Conservation (phyloP, 1,140 invertebrate species). For the Brachionus calyciflorus region DNA sequence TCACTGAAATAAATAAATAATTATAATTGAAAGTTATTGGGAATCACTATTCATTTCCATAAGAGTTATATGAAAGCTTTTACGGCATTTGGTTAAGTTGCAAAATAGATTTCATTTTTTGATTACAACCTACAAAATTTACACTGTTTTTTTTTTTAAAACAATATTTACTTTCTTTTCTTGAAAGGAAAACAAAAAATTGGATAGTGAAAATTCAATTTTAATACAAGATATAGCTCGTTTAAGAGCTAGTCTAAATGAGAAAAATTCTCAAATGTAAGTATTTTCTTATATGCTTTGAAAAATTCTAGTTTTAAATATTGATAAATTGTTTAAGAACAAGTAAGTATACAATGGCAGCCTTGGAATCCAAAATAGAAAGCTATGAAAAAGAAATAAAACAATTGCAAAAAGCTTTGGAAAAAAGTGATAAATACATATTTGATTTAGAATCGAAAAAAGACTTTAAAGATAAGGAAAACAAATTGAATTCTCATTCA, state of each 20-base stretch:
- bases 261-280: conserved; percentile 45
- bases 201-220: conserved; percentile 41
- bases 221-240: conserved; percentile 20
- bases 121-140: no score
- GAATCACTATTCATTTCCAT: no score
- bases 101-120: no score
- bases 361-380: conserved; percentile 55
- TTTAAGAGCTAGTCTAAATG: conserved; percentile 16
- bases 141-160: no score
- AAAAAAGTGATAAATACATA: conserved; percentile 57
- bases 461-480: conserved; percentile 47
- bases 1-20: no score
- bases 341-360: conserved; percentile 56
- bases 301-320: conserved; percentile 43
- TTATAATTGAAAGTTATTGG: no score
- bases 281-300: background rate
- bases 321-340: conserved; percentile 49
- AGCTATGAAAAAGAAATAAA: conserved; percentile 55
- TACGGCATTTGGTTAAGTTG: no score
- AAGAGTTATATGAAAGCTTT: no score
- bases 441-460: conserved; percentile 53
- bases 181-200: conserved; percentile 39
- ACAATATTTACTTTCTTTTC: no score
- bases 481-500: background rate
- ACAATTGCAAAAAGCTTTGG: conserved; percentile 55